These are phyloP conservation scores for Pipistrellus nathusii DNA, from an alignment of 2,797 vertebrate species.

Conservation along the genomic window DNA sequence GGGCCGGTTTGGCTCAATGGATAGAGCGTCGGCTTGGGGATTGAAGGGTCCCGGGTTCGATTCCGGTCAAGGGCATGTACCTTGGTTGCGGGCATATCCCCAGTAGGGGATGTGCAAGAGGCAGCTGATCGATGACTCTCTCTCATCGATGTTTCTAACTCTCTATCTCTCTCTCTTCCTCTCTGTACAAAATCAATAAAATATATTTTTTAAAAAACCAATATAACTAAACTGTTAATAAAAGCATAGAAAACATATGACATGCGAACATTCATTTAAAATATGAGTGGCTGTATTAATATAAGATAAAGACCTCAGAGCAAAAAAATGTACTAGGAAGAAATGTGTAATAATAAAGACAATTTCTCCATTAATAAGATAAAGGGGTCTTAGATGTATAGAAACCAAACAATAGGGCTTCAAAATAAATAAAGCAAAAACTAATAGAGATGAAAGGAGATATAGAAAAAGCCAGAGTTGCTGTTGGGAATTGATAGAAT, in stretches of 20 bases:
- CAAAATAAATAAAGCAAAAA: conserved; percentile 11
- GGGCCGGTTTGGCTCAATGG: too few relatives aligned
- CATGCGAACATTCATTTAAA: neutral
- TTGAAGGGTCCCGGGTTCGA: too few relatives aligned
- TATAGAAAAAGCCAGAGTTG: neutral
- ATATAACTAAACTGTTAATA: neutral
- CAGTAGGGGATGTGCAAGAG: too few relatives aligned
- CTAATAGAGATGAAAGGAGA: neutral
- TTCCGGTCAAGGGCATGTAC: too few relatives aligned
- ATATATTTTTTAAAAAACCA: too few relatives aligned
- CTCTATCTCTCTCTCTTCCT: too few relatives aligned
- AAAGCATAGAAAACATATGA: neutral
- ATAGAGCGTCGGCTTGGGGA: too few relatives aligned
- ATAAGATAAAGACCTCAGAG: neutral
- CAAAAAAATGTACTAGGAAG: neutral
- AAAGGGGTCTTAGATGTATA: neutral
- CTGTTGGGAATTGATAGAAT: neutral
- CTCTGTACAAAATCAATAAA: too few relatives aligned
- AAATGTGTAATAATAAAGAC: neutral
- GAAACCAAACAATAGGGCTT: neutral
- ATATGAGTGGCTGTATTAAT: neutral
- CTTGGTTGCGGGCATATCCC: too few relatives aligned
- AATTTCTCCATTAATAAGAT: neutral
- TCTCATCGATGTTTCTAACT: too few relatives aligned
- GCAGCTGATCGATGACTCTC: too few relatives aligned